phyloP scores from a whole-genome alignment of 2,113 vertebrate species.

The Lampris incognitus region DNA sequence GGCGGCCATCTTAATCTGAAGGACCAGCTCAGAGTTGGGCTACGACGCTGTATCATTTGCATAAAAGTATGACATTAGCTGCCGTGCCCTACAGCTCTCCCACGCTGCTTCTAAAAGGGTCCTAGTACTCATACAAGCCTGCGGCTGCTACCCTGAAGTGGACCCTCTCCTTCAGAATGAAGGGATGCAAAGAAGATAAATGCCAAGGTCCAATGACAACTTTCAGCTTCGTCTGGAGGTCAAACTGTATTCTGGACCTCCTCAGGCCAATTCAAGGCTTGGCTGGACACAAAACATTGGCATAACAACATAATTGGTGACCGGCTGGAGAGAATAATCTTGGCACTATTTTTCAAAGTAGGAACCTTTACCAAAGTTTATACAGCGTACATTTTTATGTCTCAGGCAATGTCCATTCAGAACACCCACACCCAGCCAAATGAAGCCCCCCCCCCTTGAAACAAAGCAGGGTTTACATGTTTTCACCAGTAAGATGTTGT shows the following conservation, averaged over 20 bases:
- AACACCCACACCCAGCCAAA: neutral
- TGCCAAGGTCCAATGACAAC: neutral
- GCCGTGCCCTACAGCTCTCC: too few species aligned
- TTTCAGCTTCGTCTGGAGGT: neutral
- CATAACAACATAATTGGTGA: constrained; percentile 27
- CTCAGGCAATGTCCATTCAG: neutral
- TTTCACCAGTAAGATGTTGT: constrained; percentile 42
- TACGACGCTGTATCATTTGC: neutral
- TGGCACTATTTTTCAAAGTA: neutral
- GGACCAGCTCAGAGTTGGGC: neutral
- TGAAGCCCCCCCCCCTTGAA: constrained; percentile 25
- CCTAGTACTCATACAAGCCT: too few species aligned
- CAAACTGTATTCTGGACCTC: neutral
- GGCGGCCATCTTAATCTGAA: neutral
- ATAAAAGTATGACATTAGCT: neutral
- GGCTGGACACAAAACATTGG: constrained; percentile 20
- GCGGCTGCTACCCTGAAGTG: neutral
- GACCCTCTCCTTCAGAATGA: constrained; percentile 8
- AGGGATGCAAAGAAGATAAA: neutral
- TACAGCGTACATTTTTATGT: constrained; percentile 18
- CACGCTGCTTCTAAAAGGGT: too few species aligned
- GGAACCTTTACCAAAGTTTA: constrained; percentile 1
- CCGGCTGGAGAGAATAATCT: constrained; percentile 11
- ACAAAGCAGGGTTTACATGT: constrained; percentile 59
- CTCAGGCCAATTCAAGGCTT: neutral